Base-by-base conservation (phyloP, 1,140 invertebrate genomes). In the Kradibia gibbosae region DNA sequence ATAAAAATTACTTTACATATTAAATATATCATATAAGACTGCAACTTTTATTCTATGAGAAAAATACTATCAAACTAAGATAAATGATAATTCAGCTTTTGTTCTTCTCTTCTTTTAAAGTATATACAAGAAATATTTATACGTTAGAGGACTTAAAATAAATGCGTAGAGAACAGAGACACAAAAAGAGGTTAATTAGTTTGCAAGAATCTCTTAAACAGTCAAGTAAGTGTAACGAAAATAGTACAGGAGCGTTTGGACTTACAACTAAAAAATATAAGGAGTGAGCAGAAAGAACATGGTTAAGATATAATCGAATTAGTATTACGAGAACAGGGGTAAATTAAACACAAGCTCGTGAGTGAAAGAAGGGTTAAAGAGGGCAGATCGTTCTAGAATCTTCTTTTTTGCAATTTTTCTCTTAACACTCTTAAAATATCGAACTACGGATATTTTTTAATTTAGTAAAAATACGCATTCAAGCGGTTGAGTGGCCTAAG, bases 401-500 rank as follows among this genome's bases (percentile, higher is more conserved):
- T 82, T 86, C 57, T 75, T 25, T 42, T 36, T 42, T 20, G 0
- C 55, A 60, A 5, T 85, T 80, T 81, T 85, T 81, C 88, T 89
- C 86, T 10, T 86, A 85, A 10, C 13, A 86, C 86, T 83, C 88
- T 89, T n/a, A n/a, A n/a, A n/a, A n/a, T n/a, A n/a, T n/a, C n/a
- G n/a, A n/a, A n/a, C 88, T 88, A 90, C 87, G 89, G n/a, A 90
- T 90, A 90, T 89, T 90, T 91, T 90, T 91, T 91, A 91, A 91
- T 91, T 91, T 90, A 89, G 86, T 89, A 89, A 91, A 90, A 91
- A 90, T 91, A 88, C 87, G 86, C 89, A 89, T 90, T 91, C 89
- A 87, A 88, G 83, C 84, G 85, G 85, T 88, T 85, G 85, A 88
- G 53, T 80, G 67, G 77, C n/a, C 11, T 15, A 1, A 3, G 4